Evolutionary conservation across 2,888 invertebrate genomes (phyloP).

Genomic region (Morpho helenor): DNA sequence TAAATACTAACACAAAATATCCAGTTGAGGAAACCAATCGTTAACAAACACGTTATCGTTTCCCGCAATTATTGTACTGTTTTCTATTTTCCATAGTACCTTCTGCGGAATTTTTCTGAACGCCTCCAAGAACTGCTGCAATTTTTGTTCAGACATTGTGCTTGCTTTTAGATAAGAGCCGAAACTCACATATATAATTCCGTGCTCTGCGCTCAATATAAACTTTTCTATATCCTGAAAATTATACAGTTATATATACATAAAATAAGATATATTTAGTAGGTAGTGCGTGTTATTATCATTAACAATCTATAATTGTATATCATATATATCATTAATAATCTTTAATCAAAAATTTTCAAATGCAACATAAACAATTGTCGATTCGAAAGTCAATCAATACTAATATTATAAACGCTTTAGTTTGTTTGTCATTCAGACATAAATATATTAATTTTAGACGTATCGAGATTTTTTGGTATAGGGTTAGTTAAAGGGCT

Average conservation of each 20-base stretch:
- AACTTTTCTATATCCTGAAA: conserved; percentile 79
- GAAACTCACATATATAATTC: conserved; percentile 85
- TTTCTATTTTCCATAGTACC: conserved; percentile 87
- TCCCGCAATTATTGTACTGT: conserved; percentile 70
- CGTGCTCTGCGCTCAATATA: conserved; percentile 78
- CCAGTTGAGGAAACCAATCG: conserved; percentile 84
- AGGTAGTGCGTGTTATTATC: no score
- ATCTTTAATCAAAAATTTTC: no score
- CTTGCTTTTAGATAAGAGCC: conserved; percentile 84
- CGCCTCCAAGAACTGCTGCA: conserved; percentile 78
- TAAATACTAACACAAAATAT: conserved; percentile 81
- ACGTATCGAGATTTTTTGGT: no score
- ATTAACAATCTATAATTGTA: no score
- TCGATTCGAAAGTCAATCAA: no score
- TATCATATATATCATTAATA: no score
- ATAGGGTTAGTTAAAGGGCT: no score
- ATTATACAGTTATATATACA: neutral
- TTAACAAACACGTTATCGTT: conserved; percentile 79
- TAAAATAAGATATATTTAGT: no score
- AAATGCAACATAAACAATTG: no score
- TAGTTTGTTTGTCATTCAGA: no score
- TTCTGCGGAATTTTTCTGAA: conserved; percentile 81
- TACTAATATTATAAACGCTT: no score
- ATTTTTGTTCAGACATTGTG: conserved; percentile 78
- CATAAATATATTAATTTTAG: no score